Evolutionary conservation across 2,113 vertebrate genomes (phyloP).

Genomic region (Ibidorhyncha struthersii): DNA sequence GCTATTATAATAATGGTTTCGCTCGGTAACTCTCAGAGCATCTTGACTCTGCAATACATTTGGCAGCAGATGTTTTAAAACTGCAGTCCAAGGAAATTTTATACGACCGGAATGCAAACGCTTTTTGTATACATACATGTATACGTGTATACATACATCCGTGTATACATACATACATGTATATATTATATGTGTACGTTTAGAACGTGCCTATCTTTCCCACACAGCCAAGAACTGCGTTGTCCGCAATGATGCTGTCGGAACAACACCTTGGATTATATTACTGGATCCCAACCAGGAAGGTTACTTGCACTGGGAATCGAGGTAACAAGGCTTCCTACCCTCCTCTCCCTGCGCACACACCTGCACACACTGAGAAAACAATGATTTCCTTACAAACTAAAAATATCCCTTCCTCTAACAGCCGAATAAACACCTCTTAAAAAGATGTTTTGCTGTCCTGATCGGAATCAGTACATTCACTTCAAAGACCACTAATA

Average conservation of each 20-base stretch:
- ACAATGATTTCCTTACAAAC: background rate
- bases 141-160: too few species aligned
- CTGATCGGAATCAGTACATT: background rate
- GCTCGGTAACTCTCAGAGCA: background rate
- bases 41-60: background rate
- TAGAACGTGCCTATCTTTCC: rapidly evolving
- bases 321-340: background rate
- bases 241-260: background rate
- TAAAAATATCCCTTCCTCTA: background rate
- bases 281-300: background rate
- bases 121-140: background rate
- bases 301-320: background rate
- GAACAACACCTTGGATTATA: background rate
- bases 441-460: background rate
- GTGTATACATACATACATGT: too few species aligned
- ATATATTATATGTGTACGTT: background rate
- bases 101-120: rapidly evolving
- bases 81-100: background rate
- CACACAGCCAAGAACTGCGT: background rate
- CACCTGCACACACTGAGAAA: background rate
- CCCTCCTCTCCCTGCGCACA: background rate
- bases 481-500: background rate
- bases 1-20: background rate
- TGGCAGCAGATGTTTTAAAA: background rate
- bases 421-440: background rate